Conservation (phyloP, 2,797 vertebrate species). For the Hydrocynus forskahlii region DNA sequence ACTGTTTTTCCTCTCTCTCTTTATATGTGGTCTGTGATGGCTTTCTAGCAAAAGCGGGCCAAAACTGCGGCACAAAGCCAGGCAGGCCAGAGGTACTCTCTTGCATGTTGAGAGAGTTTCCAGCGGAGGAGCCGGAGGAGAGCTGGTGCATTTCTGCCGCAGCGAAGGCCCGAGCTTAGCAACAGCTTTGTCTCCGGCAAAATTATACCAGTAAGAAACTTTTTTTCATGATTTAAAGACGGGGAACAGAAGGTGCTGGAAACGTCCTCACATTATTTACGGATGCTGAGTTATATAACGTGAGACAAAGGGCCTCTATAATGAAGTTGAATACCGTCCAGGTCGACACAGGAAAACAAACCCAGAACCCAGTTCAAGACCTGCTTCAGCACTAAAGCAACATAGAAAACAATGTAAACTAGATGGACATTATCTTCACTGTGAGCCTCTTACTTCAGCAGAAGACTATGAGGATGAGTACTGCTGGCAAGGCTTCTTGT, state of each 20-base stretch:
- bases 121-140: slow-evolving; percentile 78
- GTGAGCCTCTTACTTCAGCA: not conserved
- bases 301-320: slow-evolving; percentile 62
- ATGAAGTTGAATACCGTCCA: slow-evolving; percentile 62
- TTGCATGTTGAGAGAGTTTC: slow-evolving; percentile 77
- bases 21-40: slow-evolving; percentile 50
- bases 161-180: slow-evolving; percentile 87
- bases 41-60: slow-evolving; percentile 61
- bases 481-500: not conserved
- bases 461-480: not conserved
- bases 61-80: slow-evolving; percentile 64
- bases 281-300: slow-evolving; percentile 78
- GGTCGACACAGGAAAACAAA: slow-evolving; percentile 49
- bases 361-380: slow-evolving; percentile 1
- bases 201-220: slow-evolving; percentile 75
- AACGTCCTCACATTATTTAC: slow-evolving; percentile 75
- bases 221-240: slow-evolving; percentile 82
- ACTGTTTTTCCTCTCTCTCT: slow-evolving; percentile 46
- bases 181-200: slow-evolving; percentile 90
- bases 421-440: not conserved
- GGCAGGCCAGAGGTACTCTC: slow-evolving; percentile 59
- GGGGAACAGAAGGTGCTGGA: slow-evolving; percentile 74
- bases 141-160: slow-evolving; percentile 85
- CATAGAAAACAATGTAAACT: not conserved
- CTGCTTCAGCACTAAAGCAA: not conserved